phyloP scores from a whole-genome alignment of 2,113 vertebrate species.

The Etheostoma cragini region DNA sequence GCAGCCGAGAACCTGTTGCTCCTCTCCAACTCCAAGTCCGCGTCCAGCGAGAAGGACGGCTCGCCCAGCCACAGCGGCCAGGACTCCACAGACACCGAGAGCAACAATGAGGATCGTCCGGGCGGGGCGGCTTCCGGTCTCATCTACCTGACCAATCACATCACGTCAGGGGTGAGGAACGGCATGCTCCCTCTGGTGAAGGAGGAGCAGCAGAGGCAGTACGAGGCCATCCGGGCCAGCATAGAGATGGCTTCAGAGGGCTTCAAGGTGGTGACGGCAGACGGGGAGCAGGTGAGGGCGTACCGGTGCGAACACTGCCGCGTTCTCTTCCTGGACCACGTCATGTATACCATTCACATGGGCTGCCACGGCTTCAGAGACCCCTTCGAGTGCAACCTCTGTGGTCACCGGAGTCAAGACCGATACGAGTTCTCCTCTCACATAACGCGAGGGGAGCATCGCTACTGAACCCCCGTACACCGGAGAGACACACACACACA shows the following conservation, averaged over 20 bases:
- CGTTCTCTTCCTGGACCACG: conserved; percentile 97
- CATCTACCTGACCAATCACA: conserved; percentile 97
- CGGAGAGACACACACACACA: conserved; percentile 2
- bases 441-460: conserved; percentile 98
- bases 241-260: conserved; percentile 87
- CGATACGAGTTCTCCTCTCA: conserved; percentile 99
- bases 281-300: conserved; percentile 91
- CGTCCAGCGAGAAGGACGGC: conserved; percentile 92
- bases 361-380: conserved; percentile 98
- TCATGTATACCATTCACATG: conserved; percentile 99
- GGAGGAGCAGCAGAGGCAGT: conserved; percentile 92
- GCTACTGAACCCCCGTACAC: conserved; percentile 77
- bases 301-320: conserved; percentile 96
- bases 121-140: conserved; percentile 83
- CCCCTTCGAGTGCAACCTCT: conserved; percentile 99
- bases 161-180: conserved; percentile 89
- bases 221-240: conserved; percentile 87
- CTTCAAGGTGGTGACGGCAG: conserved; percentile 91
- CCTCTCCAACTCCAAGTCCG: conserved; percentile 95
- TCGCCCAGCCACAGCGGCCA: conserved; percentile 97
- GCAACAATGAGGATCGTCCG: conserved; percentile 92
- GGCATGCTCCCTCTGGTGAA: conserved; percentile 91
- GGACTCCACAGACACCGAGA: conserved; percentile 98
- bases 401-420: conserved; percentile 97
- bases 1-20: conserved; percentile 95